Evolutionary conservation across 1,140 invertebrate species (phyloP).

Genomic region (Oryzaephilus surinamensis): DNA sequence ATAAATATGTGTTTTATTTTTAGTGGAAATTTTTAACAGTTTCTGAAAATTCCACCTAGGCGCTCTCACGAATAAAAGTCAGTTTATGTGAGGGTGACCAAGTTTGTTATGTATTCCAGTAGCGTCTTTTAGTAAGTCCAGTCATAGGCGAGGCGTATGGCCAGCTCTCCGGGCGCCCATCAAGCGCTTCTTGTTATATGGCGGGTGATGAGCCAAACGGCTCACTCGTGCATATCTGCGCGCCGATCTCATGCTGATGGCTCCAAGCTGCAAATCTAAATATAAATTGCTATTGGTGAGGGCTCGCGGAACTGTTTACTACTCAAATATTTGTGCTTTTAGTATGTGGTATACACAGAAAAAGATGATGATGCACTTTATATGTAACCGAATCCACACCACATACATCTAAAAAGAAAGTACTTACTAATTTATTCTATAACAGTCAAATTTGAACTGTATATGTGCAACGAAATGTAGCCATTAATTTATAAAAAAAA

Average conservation of each 20-base stretch:
- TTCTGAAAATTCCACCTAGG: no score
- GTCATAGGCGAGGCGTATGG: conserved; percentile 9
- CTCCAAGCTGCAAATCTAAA: conserved; percentile 22
- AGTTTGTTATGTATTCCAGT: no score
- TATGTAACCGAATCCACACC: conserved; percentile 14
- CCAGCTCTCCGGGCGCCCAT: conserved; percentile 9
- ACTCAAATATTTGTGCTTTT: conserved; percentile 27
- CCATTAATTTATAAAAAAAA: no score
- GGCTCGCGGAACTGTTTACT: conserved; percentile 16
- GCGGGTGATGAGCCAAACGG: conserved; percentile 11
- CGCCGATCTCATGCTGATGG: conserved; percentile 12
- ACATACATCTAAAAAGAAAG: no score
- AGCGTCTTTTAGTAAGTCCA: conserved; percentile 3
- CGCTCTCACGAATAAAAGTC: no score
- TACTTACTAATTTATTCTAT: no score
- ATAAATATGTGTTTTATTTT: no score
- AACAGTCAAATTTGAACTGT: no score
- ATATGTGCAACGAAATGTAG: no score
- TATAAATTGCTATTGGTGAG: conserved; percentile 21
- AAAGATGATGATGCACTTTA: conserved; percentile 23
- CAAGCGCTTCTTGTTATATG: conserved; percentile 17
- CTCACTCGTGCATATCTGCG: conserved; percentile 12
- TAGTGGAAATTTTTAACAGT: no score
- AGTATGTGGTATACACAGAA: no score
- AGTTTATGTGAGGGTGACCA: no score